phyloP scores from a whole-genome alignment of 2,888 invertebrate genomes.

The Synergus japonicus region DNA sequence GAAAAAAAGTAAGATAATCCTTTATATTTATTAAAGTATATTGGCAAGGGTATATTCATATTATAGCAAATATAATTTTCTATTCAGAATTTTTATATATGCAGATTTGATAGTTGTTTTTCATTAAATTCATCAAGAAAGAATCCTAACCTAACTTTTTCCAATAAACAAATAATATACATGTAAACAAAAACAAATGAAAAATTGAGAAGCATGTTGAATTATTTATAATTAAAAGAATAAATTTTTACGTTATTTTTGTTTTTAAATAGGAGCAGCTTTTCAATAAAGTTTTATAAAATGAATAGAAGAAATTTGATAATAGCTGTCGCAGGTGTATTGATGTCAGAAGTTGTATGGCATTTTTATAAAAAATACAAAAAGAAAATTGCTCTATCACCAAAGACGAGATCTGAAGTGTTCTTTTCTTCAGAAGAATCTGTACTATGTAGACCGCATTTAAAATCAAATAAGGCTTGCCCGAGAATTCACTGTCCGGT shows the following conservation, averaged over 20 bases:
- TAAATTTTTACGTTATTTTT: neutral
- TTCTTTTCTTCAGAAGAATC: constrained; percentile 70
- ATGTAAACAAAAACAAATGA: neutral
- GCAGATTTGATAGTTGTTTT: neutral
- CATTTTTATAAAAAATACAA: constrained; percentile 51
- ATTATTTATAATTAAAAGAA: neutral
- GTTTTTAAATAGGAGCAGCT: neutral
- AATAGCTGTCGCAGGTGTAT: constrained; percentile 32
- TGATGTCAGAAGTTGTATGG: constrained; percentile 57
- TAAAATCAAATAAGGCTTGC: constrained; percentile 54
- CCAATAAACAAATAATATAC: neutral
- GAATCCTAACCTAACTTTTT: constrained; percentile 21
- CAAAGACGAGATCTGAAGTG: constrained; percentile 59
- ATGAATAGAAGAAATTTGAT: constrained; percentile 41
- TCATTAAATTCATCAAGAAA: neutral
- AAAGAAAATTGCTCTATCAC: neutral
- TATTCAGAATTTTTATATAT: neutral
- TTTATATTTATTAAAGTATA: too few species aligned
- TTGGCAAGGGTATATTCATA: neutral
- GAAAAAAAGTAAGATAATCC: neutral
- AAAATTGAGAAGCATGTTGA: neutral
- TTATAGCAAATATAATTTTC: neutral
- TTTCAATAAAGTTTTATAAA: neutral
- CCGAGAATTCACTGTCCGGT: constrained; percentile 22
- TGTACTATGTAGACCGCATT: constrained; percentile 63